Evolutionary conservation across 1,140 invertebrate genomes (phyloP), one percentile per base, ranked within the genome.

Genomic region (Brachystomella parvula): DNA sequence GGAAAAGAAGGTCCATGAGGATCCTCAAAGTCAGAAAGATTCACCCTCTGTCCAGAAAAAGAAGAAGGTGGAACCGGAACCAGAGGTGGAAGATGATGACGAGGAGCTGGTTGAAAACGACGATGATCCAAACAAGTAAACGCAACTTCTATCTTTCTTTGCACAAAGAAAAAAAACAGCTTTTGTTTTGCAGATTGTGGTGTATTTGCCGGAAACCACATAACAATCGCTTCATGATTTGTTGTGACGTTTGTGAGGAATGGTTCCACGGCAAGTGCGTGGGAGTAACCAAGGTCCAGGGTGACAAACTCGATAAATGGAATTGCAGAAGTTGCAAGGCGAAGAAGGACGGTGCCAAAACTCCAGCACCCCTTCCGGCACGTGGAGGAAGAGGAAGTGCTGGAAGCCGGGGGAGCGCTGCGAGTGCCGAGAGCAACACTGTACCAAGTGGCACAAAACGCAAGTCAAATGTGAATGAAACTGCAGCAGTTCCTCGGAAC

Each of bases 231-330:
- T 97, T 97, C 77, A 98, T 98, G 95, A 97, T 98, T 75, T 94
- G 92, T 76, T 98, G 95, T 77, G 95, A 98, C 78, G 83, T 84
- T 1, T 98, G 94, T 78, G 89, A 95, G 77, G 92, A 96, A 74
- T 98, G 94, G 94, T 98, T 92, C 76, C 95, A 98, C 78, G 94
- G 94, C 6, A 92, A 89, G 74, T 97, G 94, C 81, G 94, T 97
- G 3, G 90, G 91, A 67, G 87, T 97, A 3, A 94, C 91, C 19
- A 92, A 93, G 80, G 85, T 85, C 1, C 89, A 92, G 86, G 87
- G 90, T 80, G 78, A 89, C 74, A 86, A 90, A 77, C 94, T 96
- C 89, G 94, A 96, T 77, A 90, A 95, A 74, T 97, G 94, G 90
- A 85, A 87, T 64, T 97, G 94, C 79, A 88, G 92, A 0, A 87